Base-by-base conservation (phyloP, 2,113 vertebrate species). In the Campylomormyrus tamandua region DNA sequence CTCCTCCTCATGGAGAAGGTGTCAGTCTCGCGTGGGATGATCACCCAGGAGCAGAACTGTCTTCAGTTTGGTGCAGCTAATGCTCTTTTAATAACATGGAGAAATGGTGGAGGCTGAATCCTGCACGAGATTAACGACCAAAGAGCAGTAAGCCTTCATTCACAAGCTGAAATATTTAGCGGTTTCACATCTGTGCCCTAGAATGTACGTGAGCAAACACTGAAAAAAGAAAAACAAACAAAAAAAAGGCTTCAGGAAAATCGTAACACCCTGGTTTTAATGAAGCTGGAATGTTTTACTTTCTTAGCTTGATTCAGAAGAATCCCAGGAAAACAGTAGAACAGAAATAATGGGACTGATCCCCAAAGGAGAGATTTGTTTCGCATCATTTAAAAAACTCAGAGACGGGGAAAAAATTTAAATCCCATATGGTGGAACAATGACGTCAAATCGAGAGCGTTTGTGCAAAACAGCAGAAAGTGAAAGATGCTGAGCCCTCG, bases 371-470 rank as follows among this genome's bases (percentile, higher is more conserved):
- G 83, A 50, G 45, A 86, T 86, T 50, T 49, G 42, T 27, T 86
- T 86, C 10, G n/a, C 42, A n/a, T 86, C 83, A 86, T 86, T 85
- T 49, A 86, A n/a, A 86, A 86, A 86, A 80, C 35, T 80, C 35
- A 80, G 74, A 49, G 45, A n/a, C 24, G 1, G 21, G 13, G 48
- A 27, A 86, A 42, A 46, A 84, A 24, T 48, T 27, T 50, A 48
- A 86, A 86, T 48, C 83, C 83, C 42, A 49, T 50, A 49, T 27
- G 24, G 45, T 86, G 83, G 83, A 86, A 5, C 24, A 50, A 48
- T 86, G 83, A 86, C 45, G 83, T 86, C 83, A 86, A 48, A 86
- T 9, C n/a, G 3, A 86, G 46, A 42, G 45, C 46, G 19, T 85
- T 85, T 85, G 42, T 80, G 74, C 35, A 80, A 42, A 80, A 39